These are phyloP conservation scores for Lochmaea capreae DNA, from an alignment of 2,888 invertebrate genomes.

Conservation along the genomic window DNA sequence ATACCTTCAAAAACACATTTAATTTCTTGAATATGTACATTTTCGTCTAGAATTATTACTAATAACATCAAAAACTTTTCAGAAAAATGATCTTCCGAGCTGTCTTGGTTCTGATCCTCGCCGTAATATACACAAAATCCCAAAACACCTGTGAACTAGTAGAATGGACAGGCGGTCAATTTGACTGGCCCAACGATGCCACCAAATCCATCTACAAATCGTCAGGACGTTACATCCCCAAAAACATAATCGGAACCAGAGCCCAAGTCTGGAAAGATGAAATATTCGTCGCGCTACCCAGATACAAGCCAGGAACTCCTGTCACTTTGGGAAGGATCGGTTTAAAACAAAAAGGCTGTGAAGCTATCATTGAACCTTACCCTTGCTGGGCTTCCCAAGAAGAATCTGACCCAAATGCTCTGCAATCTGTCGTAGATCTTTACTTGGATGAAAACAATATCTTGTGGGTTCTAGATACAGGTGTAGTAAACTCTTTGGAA, in stretches of 20 bases:
- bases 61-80: background rate
- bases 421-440: slow-evolving; percentile 78
- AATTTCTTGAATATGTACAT: no score
- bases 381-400: slow-evolving; percentile 79
- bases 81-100: slow-evolving; percentile 46
- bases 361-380: slow-evolving; percentile 71
- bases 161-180: slow-evolving; percentile 58
- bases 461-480: slow-evolving; percentile 73
- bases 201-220: slow-evolving; percentile 71
- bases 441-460: slow-evolving; percentile 71
- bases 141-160: slow-evolving; percentile 55
- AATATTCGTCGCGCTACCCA: slow-evolving; percentile 71
- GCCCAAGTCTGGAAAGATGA: slow-evolving; percentile 71
- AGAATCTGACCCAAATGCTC: slow-evolving; percentile 75
- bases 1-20: no score
- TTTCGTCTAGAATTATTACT: no score
- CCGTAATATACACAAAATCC: slow-evolving; percentile 38
- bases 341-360: slow-evolving; percentile 67
- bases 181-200: slow-evolving; percentile 59
- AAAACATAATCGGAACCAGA: slow-evolving; percentile 73
- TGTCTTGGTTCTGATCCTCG: slow-evolving; percentile 36
- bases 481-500: slow-evolving; percentile 71
- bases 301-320: slow-evolving; percentile 72
- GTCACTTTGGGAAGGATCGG: slow-evolving; percentile 71
- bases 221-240: slow-evolving; percentile 70